phyloP scores from a whole-genome alignment of 1,140 invertebrate species.

The Conus betulinus region DNA sequence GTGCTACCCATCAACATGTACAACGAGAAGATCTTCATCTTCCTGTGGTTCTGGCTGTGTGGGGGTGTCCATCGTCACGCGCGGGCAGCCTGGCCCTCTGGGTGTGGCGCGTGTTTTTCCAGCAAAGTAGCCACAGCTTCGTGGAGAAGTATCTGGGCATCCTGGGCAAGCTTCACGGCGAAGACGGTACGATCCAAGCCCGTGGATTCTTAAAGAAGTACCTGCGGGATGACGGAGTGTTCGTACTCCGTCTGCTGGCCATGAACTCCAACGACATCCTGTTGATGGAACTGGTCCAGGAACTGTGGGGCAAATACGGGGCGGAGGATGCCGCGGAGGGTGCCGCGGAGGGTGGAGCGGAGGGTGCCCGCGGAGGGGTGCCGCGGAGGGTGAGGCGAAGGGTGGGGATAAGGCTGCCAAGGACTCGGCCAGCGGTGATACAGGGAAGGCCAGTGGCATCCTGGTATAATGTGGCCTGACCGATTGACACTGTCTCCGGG shows the following conservation, averaged over 20 bases:
- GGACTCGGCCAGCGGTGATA: no score
- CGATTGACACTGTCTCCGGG: no score
- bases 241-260: slow-evolving; percentile 69
- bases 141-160: slow-evolving; percentile 72
- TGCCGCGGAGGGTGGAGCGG: slow-evolving; percentile 45
- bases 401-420: no score
- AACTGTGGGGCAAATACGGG: slow-evolving; percentile 66
- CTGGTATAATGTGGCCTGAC: no score
- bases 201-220: slow-evolving; percentile 68
- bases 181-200: slow-evolving; percentile 63
- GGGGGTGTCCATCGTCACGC: slow-evolving; percentile 66
- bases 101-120: slow-evolving; percentile 65
- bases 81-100: slow-evolving; percentile 66
- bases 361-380: neutral
- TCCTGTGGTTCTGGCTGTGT: slow-evolving; percentile 74
- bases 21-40: slow-evolving; percentile 79
- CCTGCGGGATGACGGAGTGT: slow-evolving; percentile 72
- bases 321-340: slow-evolving; percentile 53
- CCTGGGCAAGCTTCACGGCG: slow-evolving; percentile 59
- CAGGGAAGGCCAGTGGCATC: no score
- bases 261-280: slow-evolving; percentile 73
- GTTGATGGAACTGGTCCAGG: slow-evolving; percentile 66
- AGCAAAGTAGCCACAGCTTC: slow-evolving; percentile 60
- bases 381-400: no score
- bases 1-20: slow-evolving; percentile 79